Conservation (phyloP, 2,113 vertebrate genomes). For the Butorides virescens region DNA sequence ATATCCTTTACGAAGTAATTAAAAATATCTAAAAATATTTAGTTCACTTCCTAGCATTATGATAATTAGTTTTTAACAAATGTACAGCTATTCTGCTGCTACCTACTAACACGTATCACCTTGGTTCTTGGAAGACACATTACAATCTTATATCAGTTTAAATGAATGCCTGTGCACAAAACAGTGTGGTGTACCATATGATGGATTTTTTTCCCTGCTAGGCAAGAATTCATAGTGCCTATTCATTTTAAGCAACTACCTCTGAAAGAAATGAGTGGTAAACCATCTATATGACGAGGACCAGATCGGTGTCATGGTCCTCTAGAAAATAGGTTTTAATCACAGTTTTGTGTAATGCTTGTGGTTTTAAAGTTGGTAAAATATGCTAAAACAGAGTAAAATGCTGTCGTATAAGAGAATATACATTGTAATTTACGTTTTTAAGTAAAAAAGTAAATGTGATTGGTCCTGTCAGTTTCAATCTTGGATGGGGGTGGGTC, state of each 20-base stretch:
- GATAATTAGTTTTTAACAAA: background rate
- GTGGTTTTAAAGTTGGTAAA: background rate
- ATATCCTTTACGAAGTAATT: background rate
- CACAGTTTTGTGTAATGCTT: background rate
- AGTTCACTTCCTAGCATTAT: background rate
- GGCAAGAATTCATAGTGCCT: background rate
- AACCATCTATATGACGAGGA: conserved; percentile 9
- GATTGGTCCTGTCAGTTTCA: background rate
- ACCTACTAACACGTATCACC: background rate
- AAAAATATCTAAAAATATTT: background rate
- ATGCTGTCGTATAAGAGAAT: background rate
- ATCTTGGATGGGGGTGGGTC: too few relatives aligned
- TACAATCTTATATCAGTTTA: conserved; percentile 21
- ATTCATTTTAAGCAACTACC: conserved; percentile 8
- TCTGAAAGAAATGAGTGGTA: conserved; percentile 31
- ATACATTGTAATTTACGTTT: background rate
- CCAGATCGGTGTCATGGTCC: background rate
- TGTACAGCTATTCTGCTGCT: background rate
- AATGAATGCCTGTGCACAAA: conserved; percentile 17
- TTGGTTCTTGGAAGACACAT: background rate
- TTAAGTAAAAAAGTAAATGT: background rate
- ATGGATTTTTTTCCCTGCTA: background rate
- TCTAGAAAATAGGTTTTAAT: conserved; percentile 28
- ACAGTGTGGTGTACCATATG: background rate
- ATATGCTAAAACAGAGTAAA: background rate